These are phyloP conservation scores for Bubo scandiacus DNA, from an alignment of 2,113 vertebrate species.

Conservation along the genomic window DNA sequence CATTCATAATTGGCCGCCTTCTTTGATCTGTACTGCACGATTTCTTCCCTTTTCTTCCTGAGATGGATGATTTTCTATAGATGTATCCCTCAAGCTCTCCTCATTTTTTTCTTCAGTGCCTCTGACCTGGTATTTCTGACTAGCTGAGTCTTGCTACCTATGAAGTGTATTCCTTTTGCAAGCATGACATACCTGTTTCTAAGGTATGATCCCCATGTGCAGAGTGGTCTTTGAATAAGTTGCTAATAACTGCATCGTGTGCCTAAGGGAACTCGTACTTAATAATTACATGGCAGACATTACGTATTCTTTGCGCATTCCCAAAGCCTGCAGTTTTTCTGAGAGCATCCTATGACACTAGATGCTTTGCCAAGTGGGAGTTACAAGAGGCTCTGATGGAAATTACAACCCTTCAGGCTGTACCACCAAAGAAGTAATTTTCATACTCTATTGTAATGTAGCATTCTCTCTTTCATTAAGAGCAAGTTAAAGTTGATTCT, in stretches of 20 bases:
- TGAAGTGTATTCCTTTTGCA: background rate
- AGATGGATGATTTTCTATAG: background rate
- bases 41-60: background rate
- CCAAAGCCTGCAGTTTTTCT: constrained; percentile 22
- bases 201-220: background rate
- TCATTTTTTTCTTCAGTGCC: background rate
- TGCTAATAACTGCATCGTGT: background rate
- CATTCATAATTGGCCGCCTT: rapidly evolving
- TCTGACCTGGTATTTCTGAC: background rate
- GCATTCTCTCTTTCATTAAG: background rate
- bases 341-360: background rate
- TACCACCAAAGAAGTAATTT: background rate
- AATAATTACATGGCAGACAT: background rate
- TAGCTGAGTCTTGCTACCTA: background rate
- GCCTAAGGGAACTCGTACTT: background rate
- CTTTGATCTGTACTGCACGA: background rate
- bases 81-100: background rate
- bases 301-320: background rate
- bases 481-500: background rate
- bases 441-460: background rate
- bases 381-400: constrained; percentile 12
- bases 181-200: background rate
- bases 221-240: background rate
- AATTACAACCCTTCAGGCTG: constrained; percentile 41
- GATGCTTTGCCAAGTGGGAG: background rate